Percentiles rank a stretch among this genome's conserved stretches.
These are phyloP conservation scores for Dryobates pubescens DNA, from an alignment of 2,797 vertebrate genomes.

Conservation along the genomic window DNA sequence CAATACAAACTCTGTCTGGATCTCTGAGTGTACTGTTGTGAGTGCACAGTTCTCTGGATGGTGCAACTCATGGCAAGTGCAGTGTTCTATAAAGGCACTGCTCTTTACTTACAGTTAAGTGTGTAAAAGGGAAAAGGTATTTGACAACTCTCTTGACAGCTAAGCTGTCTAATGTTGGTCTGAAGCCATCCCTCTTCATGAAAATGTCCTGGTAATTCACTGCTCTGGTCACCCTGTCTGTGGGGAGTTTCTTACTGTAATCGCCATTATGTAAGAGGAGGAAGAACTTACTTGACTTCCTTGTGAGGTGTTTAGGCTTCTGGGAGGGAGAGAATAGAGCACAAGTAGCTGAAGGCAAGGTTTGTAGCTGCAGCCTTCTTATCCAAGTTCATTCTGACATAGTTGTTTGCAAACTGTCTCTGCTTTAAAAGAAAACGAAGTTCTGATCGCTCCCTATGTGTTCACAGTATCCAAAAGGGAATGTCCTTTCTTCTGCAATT, in stretches of 20 bases:
- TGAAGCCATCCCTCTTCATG: not conserved
- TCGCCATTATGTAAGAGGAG: not conserved
- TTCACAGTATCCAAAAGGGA: not conserved
- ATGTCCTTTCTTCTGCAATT: not conserved
- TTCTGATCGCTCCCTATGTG: not conserved
- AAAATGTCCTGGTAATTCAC: not conserved
- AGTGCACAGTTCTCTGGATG: not conserved
- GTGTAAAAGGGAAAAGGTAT: not conserved
- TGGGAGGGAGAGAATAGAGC: not conserved
- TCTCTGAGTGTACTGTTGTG: not conserved
- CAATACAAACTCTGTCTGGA: not conserved
- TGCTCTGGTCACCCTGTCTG: not conserved
- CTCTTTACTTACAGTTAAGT: not conserved
- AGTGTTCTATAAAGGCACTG: not conserved
- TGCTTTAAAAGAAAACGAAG: not conserved
- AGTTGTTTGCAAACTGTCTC: not conserved
- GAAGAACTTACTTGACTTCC: not conserved
- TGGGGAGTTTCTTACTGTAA: not conserved
- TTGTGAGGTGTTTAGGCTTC: not conserved
- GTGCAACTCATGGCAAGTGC: not conserved
- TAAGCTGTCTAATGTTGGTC: not conserved
- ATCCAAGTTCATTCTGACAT: not conserved
- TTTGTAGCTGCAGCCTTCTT: not conserved
- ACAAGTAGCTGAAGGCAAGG: not conserved
- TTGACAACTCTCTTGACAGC: not conserved